phyloP scores from a whole-genome alignment of 2,113 vertebrate species.

The Girardinichthys multiradiatus region DNA sequence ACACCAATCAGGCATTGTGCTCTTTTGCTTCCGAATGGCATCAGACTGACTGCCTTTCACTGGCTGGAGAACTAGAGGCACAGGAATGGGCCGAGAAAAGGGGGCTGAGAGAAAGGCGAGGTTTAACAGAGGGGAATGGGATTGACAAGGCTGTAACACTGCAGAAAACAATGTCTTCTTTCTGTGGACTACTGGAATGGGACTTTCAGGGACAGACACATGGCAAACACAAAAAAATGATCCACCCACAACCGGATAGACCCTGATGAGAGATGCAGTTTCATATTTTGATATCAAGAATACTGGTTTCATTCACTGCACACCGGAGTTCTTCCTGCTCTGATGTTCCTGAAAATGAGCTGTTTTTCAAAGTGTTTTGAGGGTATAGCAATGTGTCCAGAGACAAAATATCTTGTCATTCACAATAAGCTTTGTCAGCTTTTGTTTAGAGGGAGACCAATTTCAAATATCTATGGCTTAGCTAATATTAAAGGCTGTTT shows the following conservation, averaged over 20 bases:
- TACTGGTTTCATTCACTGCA: constrained; percentile 24
- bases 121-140: constrained; percentile 31
- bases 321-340: constrained; percentile 22
- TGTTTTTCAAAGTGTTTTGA: not conserved
- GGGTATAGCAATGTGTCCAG: constrained; percentile 17
- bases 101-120: constrained; percentile 41
- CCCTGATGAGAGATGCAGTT: constrained; percentile 1
- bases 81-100: constrained; percentile 15
- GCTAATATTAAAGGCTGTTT: not conserved
- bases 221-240: constrained; percentile 5
- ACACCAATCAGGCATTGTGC: constrained; percentile 23
- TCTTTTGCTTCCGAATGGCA: constrained; percentile 24
- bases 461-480: not conserved
- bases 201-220: constrained; percentile 49
- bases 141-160: constrained; percentile 57
- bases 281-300: constrained; percentile 33
- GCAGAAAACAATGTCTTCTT: constrained; percentile 60
- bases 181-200: constrained; percentile 49
- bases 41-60: constrained; percentile 34
- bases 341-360: constrained; percentile 18
- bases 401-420: constrained; percentile 22
- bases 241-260: not conserved
- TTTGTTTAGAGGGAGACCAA: not conserved
- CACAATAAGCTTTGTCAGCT: constrained; percentile 11
- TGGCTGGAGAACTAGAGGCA: constrained; percentile 14